Percentiles rank a stretch among this genome's conserved stretches.
Conservation (phyloP, 64 coral and sea anemone species). For the Platygyra sinensis region DNA sequence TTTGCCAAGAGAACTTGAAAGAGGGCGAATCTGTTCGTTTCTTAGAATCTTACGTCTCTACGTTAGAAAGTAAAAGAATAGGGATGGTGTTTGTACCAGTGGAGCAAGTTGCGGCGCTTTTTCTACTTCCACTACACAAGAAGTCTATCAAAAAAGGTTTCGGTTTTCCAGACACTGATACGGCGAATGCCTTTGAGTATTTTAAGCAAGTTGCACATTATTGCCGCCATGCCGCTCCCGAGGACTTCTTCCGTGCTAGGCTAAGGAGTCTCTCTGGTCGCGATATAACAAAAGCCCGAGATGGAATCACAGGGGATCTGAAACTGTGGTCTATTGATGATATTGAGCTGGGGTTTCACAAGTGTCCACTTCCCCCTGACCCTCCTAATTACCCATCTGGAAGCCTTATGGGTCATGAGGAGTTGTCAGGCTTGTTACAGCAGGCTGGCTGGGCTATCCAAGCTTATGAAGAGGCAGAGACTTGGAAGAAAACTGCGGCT, state of each 20-base stretch:
- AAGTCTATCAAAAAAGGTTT: constrained; percentile 20
- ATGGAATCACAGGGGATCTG: not conserved
- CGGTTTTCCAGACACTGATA: constrained; percentile 11
- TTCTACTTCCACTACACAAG: not conserved
- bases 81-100: constrained; percentile 13
- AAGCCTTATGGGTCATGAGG: not conserved
- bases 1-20: constrained; percentile 14
- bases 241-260: constrained; percentile 15
- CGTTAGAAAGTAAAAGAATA: constrained; percentile 4
- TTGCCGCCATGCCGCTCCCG: not conserved
- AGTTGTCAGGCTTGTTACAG: not conserved
- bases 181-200: constrained; percentile 26
- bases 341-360: constrained; percentile 4
- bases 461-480: constrained; percentile 9
- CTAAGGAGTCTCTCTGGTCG: constrained; percentile 20
- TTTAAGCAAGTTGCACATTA: constrained; percentile 32
- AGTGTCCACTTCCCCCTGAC: constrained; percentile 13
- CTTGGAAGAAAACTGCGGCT: constrained; percentile 29
- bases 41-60: not conserved
- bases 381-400: constrained; percentile 10
- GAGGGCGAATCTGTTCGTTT: constrained; percentile 27
- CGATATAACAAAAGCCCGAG: constrained; percentile 28
- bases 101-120: constrained; percentile 13
- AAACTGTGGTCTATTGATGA: constrained; percentile 22
- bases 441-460: constrained; percentile 13